Evolutionary conservation across 1,140 invertebrate genomes (phyloP), one percentile per base, ranked within the genome.

Genomic region (Nymphalis io): DNA sequence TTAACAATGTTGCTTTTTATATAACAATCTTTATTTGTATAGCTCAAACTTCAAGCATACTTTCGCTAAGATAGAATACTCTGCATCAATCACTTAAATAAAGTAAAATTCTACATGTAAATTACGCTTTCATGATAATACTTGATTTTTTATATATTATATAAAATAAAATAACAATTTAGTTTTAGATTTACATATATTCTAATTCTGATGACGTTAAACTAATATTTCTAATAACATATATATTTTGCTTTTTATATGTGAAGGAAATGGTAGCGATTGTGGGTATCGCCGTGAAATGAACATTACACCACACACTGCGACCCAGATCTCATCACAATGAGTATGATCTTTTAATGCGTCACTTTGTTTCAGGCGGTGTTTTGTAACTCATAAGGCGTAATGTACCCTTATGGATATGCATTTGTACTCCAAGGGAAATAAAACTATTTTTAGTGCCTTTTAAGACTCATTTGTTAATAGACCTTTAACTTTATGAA

Each of bases 271-370:
- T 33, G 27, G 27, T 33, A 62, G 20, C 59, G 46, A 3, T 55
- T 23, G 16, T 38, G 11, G 53, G 27, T 15, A 21, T 12, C 62
- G 62, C 62, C 57, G 38, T 27, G 18, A 38, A 21, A 46, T 33
- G 11, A 38, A 46, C 21, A 48, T 71, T 71, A 42, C 55, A 46
- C 69, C 69, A 66, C 40, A 55, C 69, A 38, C 57, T 48, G 39
- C 68, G 80, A 78, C 79, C 81, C 67, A 84, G 68, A 84, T 84
- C 70, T 70, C 72, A 63, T 69, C 70, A 74, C 78, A 81, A 79
- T 77, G 78, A 70, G 70, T 79, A 79, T 83, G 81, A 84, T 84
- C 80, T 84, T 78, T 81, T 82, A 80, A 81, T 80, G 76, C 65
- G 39, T 57, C 73, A 62, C 81, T 83, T 81, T 84, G 82, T 84